These are phyloP conservation scores for Leucosticte australis DNA, from an alignment of 2,113 vertebrate species.

Conservation along the genomic window DNA sequence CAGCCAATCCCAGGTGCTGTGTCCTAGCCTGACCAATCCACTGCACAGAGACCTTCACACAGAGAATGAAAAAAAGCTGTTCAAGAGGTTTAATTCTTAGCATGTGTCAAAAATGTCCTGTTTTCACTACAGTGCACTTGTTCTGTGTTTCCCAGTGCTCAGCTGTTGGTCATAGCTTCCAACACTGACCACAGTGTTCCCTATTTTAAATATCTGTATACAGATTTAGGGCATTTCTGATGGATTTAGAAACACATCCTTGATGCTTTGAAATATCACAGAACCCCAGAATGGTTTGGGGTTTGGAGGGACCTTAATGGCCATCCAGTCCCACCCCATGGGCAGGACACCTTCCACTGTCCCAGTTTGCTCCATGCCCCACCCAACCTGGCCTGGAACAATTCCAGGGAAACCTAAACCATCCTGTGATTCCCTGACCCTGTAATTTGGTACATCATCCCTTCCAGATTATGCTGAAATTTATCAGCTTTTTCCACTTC, in stretches of 20 bases:
- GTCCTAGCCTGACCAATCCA: background rate
- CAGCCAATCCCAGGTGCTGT: background rate
- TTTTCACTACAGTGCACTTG: background rate
- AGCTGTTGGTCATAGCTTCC: background rate
- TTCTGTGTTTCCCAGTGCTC: background rate
- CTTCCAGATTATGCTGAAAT: background rate
- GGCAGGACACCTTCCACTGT: background rate
- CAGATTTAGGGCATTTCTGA: background rate
- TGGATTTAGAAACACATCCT: background rate
- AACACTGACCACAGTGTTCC: fast-evolving
- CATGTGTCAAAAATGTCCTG: background rate
- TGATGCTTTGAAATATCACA: background rate
- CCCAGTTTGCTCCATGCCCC: background rate
- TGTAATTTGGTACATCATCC: background rate
- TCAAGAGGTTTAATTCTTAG: background rate
- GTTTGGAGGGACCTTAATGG: background rate
- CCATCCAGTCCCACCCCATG: background rate
- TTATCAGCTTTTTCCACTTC: background rate
- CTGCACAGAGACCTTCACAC: background rate
- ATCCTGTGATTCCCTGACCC: background rate
- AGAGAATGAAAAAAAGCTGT: background rate
- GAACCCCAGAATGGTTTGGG: background rate
- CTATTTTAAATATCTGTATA: background rate
- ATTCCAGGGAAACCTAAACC: background rate
- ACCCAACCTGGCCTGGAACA: background rate